Evolutionary conservation across 2,888 invertebrate genomes (phyloP), one percentile per base, ranked within the genome.

Genomic region (Chironomus riparius): DNA sequence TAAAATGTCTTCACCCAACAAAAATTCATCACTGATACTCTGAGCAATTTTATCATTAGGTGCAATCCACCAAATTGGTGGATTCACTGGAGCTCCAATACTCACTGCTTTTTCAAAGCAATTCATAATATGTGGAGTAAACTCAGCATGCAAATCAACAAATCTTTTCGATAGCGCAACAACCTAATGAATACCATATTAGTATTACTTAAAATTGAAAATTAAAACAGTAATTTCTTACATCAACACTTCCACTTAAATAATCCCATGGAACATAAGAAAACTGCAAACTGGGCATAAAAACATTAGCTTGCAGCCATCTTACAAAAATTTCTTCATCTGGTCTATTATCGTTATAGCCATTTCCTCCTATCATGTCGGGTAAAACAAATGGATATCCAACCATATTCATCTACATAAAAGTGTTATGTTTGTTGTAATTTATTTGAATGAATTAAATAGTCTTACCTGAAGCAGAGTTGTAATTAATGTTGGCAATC

Each of bases 41-140:
- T 87, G 84, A 0, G 93, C 90, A 18, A 85, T 85, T 24, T 81
- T 80, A 80, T 94, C 91, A 0, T 81, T 82, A 0, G 94, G 93
- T 79, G 89, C 91, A 0, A 91, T 81, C 94, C 94, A 95, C 70
- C 95, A 95, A 50, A 95, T 86, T 0, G 95, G 95, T 2, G 91
- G 86, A 83, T 93, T 92, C 12, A 93, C 88, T 0, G 93, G 94
- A 2, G 87, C 85, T 0, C 92, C 93, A 1, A 86, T 85, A 2
- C 80, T 78, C 0, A 89, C 87, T 0, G 90, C 86, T 4, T 86
- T 83, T 71, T 87, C 80, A 87, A 91, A 91, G 0, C 89, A 88
- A 3, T 85, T 82, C 78, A 88, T 85, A 76, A 94, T 89, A 56
- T 86, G 84, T 1, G 88, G 86, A 0, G 89, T 85, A 79, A 89